Evolutionary conservation across 2,888 invertebrate genomes (phyloP), one percentile per base, ranked within the genome.

Genomic region (Leucoma salicis): DNA sequence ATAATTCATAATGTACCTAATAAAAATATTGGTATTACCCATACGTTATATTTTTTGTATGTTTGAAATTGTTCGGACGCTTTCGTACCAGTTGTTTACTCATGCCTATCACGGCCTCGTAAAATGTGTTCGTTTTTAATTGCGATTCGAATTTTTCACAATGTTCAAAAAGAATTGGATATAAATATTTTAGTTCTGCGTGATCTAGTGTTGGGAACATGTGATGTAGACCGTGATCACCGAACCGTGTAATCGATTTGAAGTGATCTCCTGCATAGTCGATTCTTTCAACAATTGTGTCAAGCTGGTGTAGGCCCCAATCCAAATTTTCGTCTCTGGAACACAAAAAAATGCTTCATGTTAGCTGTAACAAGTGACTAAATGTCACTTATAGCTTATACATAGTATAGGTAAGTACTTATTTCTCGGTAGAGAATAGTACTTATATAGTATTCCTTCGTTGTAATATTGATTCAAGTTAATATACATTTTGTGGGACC

Each of bases 181-280:
- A 92, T 2, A 96, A 81, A 35, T 92, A 90, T 6, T 91, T 91
- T 10, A 96, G 75, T 42, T 93, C 91, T 0, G 92, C 93, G 63
- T 96, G 96, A 70, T 96, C 96, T 21, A 96, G 63, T 0, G 95
- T 94, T 0, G 96, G 96, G 59, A 96, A 94, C 13, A 96, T 82
- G 76, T 96, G 96, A 73, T 96, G 96, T 1, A 96, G 80, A 0
- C 91, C 90, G 68, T 96, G 96, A 45, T 94, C 93, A 0, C 96
- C 96, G 62, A 95, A 96, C 46, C 93, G 91, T 0, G 94, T 94
- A 39, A 96, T 72, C 0, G 92, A 91, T 48, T 94, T 79, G 67
- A 94, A 93, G 48, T 92, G 91, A 29, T 92, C 69, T 10, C 92
- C 92, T 7, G 92, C 92, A 45, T 93, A 86, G 49, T 95, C 93